Conservation (phyloP, 1,140 invertebrate species). For the Drepana arcuata region DNA sequence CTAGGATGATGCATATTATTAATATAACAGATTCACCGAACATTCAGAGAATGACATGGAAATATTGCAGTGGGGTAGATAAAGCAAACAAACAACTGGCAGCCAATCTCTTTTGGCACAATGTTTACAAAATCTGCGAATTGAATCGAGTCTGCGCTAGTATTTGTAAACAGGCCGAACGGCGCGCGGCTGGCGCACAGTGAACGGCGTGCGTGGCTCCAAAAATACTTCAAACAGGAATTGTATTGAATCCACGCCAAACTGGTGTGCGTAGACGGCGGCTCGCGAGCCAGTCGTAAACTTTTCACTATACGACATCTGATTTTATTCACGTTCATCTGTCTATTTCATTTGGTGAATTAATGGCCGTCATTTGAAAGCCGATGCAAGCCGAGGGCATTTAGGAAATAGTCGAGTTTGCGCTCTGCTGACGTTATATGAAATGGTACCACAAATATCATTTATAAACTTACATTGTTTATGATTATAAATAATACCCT, state of each 20-base stretch:
- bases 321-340: conserved; percentile 53
- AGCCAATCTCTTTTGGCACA: conserved; percentile 42
- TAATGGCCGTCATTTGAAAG: too few relatives aligned
- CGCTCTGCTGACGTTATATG: too few relatives aligned
- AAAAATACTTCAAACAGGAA: conserved; percentile 65
- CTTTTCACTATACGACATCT: conserved; percentile 60
- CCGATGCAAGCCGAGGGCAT: too few relatives aligned
- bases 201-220: conserved; percentile 46
- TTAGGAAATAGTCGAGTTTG: too few relatives aligned
- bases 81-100: conserved; percentile 9
- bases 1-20: too few relatives aligned
- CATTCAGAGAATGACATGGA: conserved; percentile 14
- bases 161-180: conserved; percentile 63
- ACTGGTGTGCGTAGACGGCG: conserved; percentile 64
- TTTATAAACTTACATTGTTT: too few relatives aligned
- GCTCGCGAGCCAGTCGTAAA: conserved; percentile 51
- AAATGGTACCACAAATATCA: too few relatives aligned
- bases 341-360: conserved; percentile 50
- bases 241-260: conserved; percentile 65
- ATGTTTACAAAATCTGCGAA: conserved; percentile 62
- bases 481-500: too few relatives aligned
- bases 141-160: conserved; percentile 58
- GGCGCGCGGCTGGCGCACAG: conserved; percentile 17
- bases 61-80: conserved; percentile 8
- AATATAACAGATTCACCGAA: conserved; percentile 7